phyloP scores from a whole-genome alignment of 2,888 invertebrate genomes.

The Plutella xylostella region DNA sequence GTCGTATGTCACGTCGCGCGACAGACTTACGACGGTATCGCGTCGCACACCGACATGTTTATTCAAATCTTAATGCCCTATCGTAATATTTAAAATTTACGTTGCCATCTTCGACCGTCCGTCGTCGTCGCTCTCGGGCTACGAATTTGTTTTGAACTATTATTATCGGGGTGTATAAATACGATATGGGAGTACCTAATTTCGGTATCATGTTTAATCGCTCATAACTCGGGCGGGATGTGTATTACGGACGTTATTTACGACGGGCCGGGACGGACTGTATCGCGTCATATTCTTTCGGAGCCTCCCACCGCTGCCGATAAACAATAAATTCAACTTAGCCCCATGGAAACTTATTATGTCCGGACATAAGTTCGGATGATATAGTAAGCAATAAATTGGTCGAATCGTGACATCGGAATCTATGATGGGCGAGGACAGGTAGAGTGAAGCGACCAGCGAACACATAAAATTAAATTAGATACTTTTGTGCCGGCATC shows the following conservation, averaged over 20 bases:
- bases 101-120: slow-evolving; percentile 22
- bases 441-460: slow-evolving; percentile 28
- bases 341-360: slow-evolving; percentile 38
- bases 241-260: slow-evolving; percentile 16
- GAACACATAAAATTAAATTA: slow-evolving; percentile 44
- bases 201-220: background rate
- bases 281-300: slow-evolving; percentile 17
- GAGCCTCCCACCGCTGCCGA: slow-evolving; percentile 23
- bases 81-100: slow-evolving; percentile 56
- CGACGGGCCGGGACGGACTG: slow-evolving; percentile 19
- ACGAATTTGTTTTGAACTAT: slow-evolving; percentile 17
- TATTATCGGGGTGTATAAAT: slow-evolving; percentile 23
- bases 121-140: slow-evolving; percentile 10
- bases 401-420: slow-evolving; percentile 37
- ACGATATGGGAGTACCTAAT: slow-evolving; percentile 17
- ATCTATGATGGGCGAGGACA: slow-evolving; percentile 48
- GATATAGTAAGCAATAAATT: slow-evolving; percentile 55
- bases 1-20: slow-evolving; percentile 29
- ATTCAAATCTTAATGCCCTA: slow-evolving; percentile 54
- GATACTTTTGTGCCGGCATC: slow-evolving; percentile 33
- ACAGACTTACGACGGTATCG: slow-evolving; percentile 26
- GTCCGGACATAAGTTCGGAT: slow-evolving; percentile 39
- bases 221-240: background rate
- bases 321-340: slow-evolving; percentile 47
- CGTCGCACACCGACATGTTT: slow-evolving; percentile 42